Conservation (phyloP, 2,888 invertebrate species). For the Gryllus longicercus region DNA sequence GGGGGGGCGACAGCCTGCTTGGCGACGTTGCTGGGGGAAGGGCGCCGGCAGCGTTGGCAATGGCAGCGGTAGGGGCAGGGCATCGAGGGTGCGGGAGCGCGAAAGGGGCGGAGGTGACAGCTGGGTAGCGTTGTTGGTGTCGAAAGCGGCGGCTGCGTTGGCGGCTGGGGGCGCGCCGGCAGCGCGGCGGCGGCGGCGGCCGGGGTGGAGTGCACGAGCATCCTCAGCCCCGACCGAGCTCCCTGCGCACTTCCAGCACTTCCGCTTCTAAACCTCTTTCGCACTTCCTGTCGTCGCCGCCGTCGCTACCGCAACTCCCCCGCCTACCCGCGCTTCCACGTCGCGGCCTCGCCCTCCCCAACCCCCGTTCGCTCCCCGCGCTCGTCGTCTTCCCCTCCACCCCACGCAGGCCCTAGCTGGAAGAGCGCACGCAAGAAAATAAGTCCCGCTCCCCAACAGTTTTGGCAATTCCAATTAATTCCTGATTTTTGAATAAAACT, state of each 20-base stretch:
- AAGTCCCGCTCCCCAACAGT: no score
- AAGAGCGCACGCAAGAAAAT: no score
- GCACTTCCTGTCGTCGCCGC: not conserved
- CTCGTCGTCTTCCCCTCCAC: not conserved
- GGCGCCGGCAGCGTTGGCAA: not conserved
- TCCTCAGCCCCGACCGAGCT: not conserved
- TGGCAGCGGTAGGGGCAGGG: no score
- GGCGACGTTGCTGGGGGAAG: not conserved
- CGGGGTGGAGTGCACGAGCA: not conserved
- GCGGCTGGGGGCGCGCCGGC: not conserved
- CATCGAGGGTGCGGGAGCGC: no score
- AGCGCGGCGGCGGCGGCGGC: no score
- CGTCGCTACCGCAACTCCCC: not conserved
- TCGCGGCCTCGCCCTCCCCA: not conserved
- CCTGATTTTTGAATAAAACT: no score
- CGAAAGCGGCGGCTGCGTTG: not conserved
- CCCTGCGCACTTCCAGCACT: not conserved
- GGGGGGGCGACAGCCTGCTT: not conserved
- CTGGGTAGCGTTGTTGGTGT: not conserved
- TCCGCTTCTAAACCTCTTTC: not conserved
- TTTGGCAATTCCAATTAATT: no score
- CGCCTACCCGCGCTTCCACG: not conserved
- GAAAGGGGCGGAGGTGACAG: no score
- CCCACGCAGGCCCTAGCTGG: not conserved
- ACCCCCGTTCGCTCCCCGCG: not conserved